Percentiles rank a stretch among this genome's conserved stretches.
phyloP scores from a whole-genome alignment of 2,797 vertebrate genomes.

The Scarus forsteni region DNA sequence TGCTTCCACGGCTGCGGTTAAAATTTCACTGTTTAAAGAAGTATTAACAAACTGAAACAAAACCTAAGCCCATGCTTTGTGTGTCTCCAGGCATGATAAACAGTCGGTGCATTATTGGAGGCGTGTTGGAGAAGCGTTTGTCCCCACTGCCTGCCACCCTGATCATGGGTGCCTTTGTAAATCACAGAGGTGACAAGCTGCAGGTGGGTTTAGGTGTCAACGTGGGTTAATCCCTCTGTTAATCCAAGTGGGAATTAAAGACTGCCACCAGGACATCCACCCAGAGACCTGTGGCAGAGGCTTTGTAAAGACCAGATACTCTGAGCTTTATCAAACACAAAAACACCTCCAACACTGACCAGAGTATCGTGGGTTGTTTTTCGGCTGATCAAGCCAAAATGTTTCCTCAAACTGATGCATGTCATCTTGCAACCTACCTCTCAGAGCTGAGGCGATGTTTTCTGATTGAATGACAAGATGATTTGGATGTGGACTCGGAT shows the following conservation, averaged over 20 bases:
- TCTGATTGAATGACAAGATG: slow-evolving; percentile 17
- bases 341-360: slow-evolving; percentile 13
- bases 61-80: slow-evolving; percentile 19
- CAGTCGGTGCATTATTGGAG: slow-evolving; percentile 95
- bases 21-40: not conserved
- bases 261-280: slow-evolving; percentile 31
- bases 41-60: not conserved
- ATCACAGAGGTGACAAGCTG: slow-evolving; percentile 93
- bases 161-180: slow-evolving; percentile 96
- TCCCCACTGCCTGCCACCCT: slow-evolving; percentile 92
- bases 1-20: not conserved
- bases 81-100: slow-evolving; percentile 89
- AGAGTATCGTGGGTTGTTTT: slow-evolving; percentile 5
- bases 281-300: slow-evolving; percentile 37
- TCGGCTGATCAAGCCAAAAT: slow-evolving; percentile 14
- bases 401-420: slow-evolving; percentile 34
- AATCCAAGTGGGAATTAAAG: slow-evolving; percentile 11
- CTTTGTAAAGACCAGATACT: not conserved
- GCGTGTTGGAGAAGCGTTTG: slow-evolving; percentile 93
- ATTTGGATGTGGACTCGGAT: slow-evolving; percentile 16
- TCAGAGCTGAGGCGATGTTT: slow-evolving; percentile 48
- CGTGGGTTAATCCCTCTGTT: slow-evolving; percentile 73
- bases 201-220: slow-evolving; percentile 87
- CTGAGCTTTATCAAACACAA: slow-evolving; percentile 13
- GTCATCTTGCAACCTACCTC: slow-evolving; percentile 63